Base-by-base conservation (phyloP, 2,113 vertebrate species). In the Xyliphius kryptos region DNA sequence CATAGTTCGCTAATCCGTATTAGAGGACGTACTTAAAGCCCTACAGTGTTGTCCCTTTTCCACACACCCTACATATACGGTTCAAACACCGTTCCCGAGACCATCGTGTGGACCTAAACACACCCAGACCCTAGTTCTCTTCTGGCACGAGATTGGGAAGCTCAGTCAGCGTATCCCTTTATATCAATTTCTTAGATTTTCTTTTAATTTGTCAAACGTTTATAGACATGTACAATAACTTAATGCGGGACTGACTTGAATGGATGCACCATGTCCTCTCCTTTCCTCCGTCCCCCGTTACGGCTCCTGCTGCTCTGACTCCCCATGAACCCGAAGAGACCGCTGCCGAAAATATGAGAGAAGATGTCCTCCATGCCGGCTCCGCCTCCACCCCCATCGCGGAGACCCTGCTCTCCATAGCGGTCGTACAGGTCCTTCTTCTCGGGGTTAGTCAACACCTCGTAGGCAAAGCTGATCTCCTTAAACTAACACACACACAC, bases 401-500 rank as follows among this genome's bases (percentile, higher is more conserved):
- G 90, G 46, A 99, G 87, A 0, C 96, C 96, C 79, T 99, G 94
- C 46, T 99, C 96, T 70, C 96, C 96, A 82, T 97, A 98, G 16
- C 94, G 84, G 79, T 99, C 94, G 52, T 98, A 99, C 2, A 98
- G 80, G 64, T 98, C 94, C 1, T 94, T 92, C 59, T 99, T 99
- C 79, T 99, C 96, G 0, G 94, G 94, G 67, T 96, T 97, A 56
- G 95, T 94, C 59, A 99, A 71, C 0, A 99, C 96, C 83, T 99
- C 96, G 68, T 98, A 99, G 1, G 96, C 96, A 88, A 99, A 99
- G 68, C 95, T 99, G 72, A 99, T 97, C 82, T 98, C 96, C 86
- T 99, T 99, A 80, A 98, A 98, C 95, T 98, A 49, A 51, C 13
- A 54, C 12, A 51, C n/a, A 51, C 49, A 41, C 12, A 62, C n/a